Percentiles rank a stretch among this genome's conserved stretches.
These are phyloP conservation scores for Oriolus oriolus DNA, from an alignment of 2,113 vertebrate genomes.

Conservation along the genomic window DNA sequence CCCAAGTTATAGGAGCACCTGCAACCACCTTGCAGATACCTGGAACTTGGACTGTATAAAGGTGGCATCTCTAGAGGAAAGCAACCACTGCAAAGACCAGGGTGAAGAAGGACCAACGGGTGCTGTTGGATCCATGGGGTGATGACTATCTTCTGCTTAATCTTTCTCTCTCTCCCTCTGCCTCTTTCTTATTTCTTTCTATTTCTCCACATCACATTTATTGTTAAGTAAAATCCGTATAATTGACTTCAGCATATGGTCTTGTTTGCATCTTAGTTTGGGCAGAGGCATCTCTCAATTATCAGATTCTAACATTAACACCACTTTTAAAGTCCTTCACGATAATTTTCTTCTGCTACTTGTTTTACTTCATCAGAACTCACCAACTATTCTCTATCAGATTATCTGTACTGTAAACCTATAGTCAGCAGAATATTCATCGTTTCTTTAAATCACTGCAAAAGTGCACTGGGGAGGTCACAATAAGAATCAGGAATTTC, in stretches of 20 bases:
- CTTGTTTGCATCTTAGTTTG: background rate
- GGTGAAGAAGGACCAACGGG: fast-evolving
- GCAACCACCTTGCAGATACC: background rate
- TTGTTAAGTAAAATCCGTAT: background rate
- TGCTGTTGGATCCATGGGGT: background rate
- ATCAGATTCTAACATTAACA: background rate
- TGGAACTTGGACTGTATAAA: background rate
- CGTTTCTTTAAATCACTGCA: background rate
- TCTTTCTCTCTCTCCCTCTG: background rate
- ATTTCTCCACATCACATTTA: background rate
- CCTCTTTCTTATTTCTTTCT: background rate
- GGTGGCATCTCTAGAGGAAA: fast-evolving
- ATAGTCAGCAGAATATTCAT: background rate
- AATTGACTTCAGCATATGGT: background rate
- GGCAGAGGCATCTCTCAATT: background rate
- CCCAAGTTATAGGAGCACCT: background rate
- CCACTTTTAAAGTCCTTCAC: background rate
- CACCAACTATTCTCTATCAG: background rate
- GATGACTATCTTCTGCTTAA: no score
- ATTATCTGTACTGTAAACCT: fast-evolving
- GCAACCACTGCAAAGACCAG: fast-evolving
- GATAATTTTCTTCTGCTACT: background rate
- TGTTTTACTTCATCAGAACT: background rate
- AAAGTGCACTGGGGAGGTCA: background rate
- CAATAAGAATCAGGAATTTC: background rate